These are phyloP conservation scores for Meteorus cinctellus DNA, from an alignment of 2,888 invertebrate genomes.

Conservation along the genomic window DNA sequence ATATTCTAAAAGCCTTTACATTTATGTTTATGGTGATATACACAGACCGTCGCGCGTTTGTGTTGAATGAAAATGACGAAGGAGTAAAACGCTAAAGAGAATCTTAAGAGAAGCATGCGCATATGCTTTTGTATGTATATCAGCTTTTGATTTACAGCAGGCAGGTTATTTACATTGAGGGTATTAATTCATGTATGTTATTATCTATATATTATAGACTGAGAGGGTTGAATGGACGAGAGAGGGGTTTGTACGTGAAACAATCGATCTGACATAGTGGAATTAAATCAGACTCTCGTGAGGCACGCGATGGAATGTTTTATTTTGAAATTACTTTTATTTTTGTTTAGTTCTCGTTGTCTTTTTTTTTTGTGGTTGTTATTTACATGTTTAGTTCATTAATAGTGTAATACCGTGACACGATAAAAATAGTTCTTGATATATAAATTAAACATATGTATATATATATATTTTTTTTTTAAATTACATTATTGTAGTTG, in stretches of 20 bases:
- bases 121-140: background rate
- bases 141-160: background rate
- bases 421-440: background rate
- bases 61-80: background rate
- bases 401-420: background rate
- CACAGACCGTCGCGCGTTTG: background rate
- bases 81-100: slow-evolving; percentile 4
- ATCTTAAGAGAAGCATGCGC: background rate
- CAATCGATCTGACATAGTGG: background rate
- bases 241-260: background rate
- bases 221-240: background rate
- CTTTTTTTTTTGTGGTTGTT: background rate
- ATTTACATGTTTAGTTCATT: slow-evolving; percentile 13
- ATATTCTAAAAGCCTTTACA: slow-evolving; percentile 2
- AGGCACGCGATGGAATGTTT: background rate
- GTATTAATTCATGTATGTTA: background rate
- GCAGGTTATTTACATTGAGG: background rate
- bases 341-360: background rate
- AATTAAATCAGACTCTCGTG: slow-evolving; percentile 10
- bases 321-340: background rate
- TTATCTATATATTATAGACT: background rate
- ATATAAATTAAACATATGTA: background rate
- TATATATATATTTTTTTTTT: background rate
- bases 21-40: background rate
- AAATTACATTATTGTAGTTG: too few relatives aligned